Base-by-base conservation (phyloP, 2,113 vertebrate genomes). In the Ictalurus furcatus region DNA sequence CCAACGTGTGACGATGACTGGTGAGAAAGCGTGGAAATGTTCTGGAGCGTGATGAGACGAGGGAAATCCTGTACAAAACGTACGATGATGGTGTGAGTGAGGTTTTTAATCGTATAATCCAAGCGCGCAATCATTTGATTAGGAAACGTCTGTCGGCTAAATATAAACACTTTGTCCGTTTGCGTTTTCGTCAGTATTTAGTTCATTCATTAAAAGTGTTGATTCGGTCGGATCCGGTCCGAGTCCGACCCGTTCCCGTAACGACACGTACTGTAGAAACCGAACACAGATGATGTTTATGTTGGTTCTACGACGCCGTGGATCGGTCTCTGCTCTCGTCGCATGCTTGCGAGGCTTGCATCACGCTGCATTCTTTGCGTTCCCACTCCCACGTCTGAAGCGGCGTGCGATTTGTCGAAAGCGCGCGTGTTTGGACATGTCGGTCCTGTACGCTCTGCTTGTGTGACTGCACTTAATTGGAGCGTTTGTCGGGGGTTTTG, bases 381-480 rank as follows among this genome's bases (percentile, higher is more conserved):
- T 61, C 44, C 59, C 73, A 65, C 71, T 61, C 30, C 83, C 30
- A 52, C 28, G 13, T 79, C 44, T 79, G 34, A 5, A 14, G 59
- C 88, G 19, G 54, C 8, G 80, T 59, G 25, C 48, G 37, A 59
- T 74, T 14, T 37, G 80, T 84, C 81, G 56, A 48, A 48, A 25
- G 48, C 19, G 6, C 1, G 6, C 87, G 37, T 76, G 87, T 84
- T 52, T 4, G 34, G 73, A 76, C 87, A 74, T 12, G 54, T 84
- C 78, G 4, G 14, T 56, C 44, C 65, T 25, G 11, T 58, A 23
- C 28, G 0, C 59, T n/a, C 79, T 23, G 69, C 82, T 71, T 34
- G 85, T 80, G 48, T 76, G 59, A 67, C 65, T 84, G 48, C 54
- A 16, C 34, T 79, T 87, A 80, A 80, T 25, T 48, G 69, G 34